Evolutionary conservation across 2,797 vertebrate species (phyloP).

Genomic region (Rhabdomys pumilio): DNA sequence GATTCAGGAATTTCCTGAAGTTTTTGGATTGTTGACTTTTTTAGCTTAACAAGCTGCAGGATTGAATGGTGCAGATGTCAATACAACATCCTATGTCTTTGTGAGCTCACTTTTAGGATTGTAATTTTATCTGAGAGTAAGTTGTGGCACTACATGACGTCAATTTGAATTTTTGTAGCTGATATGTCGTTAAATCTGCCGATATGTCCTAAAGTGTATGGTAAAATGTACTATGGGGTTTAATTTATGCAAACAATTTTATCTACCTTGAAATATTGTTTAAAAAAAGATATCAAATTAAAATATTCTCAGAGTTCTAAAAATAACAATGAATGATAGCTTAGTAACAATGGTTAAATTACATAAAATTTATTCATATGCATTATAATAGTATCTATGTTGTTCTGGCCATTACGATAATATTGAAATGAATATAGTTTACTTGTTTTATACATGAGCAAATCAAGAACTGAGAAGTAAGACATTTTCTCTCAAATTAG

Average conservation of each 20-base stretch:
- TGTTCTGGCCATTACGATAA: background rate
- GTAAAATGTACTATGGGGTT: background rate
- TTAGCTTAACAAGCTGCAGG: background rate
- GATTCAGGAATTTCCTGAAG: background rate
- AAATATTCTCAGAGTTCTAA: background rate
- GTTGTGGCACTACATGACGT: background rate
- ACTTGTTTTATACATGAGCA: constrained; percentile 1
- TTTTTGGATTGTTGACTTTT: background rate
- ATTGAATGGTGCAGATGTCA: too few species aligned
- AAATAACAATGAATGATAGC: background rate
- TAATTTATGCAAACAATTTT: background rate
- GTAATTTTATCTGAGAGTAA: background rate
- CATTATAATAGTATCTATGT: background rate
- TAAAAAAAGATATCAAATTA: background rate
- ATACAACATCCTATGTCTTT: background rate
- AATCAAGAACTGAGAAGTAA: background rate
- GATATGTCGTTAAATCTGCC: background rate
- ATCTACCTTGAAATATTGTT: background rate
- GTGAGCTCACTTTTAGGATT: too few species aligned
- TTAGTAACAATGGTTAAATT: background rate
- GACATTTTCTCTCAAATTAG: background rate
- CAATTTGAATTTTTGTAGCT: background rate
- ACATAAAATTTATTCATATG: background rate
- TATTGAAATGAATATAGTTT: background rate
- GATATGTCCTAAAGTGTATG: background rate